A percentile compares a stretch with the other conserved stretches of the same genome.
phyloP scores from a whole-genome alignment of 2,888 invertebrate species.

The Drosophila heteroneura region DNA sequence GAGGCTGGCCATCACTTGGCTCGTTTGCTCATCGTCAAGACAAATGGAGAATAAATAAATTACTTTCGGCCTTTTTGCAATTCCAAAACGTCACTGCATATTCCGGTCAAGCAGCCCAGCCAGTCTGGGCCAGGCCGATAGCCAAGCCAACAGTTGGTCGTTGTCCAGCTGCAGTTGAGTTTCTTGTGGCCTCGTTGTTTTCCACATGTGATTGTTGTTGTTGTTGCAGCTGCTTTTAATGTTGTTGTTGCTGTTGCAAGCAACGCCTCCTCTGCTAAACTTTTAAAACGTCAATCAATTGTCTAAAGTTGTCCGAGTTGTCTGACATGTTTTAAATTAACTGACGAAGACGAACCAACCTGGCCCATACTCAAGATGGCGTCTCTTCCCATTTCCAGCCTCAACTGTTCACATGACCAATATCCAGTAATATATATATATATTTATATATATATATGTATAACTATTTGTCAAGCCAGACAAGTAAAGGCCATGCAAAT shows the following conservation, averaged over 20 bases:
- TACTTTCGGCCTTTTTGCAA: constrained; percentile 82
- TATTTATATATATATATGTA: constrained; percentile 10
- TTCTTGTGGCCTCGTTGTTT: constrained; percentile 56
- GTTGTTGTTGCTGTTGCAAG: constrained; percentile 54
- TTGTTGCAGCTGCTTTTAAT: constrained; percentile 31
- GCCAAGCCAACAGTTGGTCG: constrained; percentile 49
- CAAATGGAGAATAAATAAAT: constrained; percentile 82
- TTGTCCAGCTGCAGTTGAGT: constrained; percentile 61
- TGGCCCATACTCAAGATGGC: constrained; percentile 80
- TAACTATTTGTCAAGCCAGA: constrained; percentile 12
- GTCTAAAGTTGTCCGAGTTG: constrained; percentile 83
- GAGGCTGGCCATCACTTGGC: constrained; percentile 77
- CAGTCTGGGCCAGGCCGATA: constrained; percentile 26
- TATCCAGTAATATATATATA: constrained; percentile 21
- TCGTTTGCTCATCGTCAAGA: constrained; percentile 82
- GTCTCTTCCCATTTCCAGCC: constrained; percentile 20
- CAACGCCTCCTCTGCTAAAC: constrained; percentile 81
- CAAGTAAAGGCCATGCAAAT: constrained; percentile 45
- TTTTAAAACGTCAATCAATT: constrained; percentile 85
- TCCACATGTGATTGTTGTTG: constrained; percentile 36
- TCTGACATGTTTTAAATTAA: constrained; percentile 85
- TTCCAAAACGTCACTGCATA: constrained; percentile 73
- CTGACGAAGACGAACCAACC: constrained; percentile 83
- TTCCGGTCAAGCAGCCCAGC: constrained; percentile 59
- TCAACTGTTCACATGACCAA: constrained; percentile 26